A percentile compares a stretch with the other conserved stretches of the same genome.
These are phyloP conservation scores for Rhodinocichla rosea DNA, from an alignment of 2,113 vertebrate species.

Conservation along the genomic window DNA sequence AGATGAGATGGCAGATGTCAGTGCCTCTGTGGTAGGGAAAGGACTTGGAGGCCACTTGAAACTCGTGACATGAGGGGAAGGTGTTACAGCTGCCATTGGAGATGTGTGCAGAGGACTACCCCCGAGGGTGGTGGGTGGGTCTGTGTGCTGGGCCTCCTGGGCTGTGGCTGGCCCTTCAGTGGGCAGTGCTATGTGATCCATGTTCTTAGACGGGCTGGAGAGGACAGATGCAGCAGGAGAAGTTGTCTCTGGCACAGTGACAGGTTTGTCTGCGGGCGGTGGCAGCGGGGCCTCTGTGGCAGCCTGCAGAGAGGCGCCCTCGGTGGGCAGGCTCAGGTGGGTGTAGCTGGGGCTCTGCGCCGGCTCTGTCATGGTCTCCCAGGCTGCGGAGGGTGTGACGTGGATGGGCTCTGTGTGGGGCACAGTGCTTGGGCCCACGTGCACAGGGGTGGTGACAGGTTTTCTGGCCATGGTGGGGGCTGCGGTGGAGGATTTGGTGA, in stretches of 20 bases:
- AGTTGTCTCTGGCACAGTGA: slow-evolving; percentile 26
- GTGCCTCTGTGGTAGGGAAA: slow-evolving; percentile 40
- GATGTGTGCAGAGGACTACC: not conserved
- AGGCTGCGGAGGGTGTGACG: not conserved
- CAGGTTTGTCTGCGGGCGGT: slow-evolving; percentile 54
- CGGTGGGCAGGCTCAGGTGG: not conserved
- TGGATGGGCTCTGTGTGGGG: slow-evolving; percentile 48
- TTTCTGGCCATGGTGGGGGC: not conserved
- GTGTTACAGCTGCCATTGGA: slow-evolving; percentile 13
- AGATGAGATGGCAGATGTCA: slow-evolving; percentile 40
- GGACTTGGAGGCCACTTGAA: slow-evolving; percentile 45
- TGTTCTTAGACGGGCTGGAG: not conserved
- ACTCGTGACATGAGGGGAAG: not conserved
- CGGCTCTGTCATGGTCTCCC: not conserved
- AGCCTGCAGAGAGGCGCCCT: slow-evolving; percentile 28
- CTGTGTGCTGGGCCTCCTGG: not conserved
- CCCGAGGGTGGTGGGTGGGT: not conserved
- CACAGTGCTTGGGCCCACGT: not conserved
- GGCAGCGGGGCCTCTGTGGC: slow-evolving; percentile 21
- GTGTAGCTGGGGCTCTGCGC: not conserved
- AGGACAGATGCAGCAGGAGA: not conserved
- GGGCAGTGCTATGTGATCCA: not conserved
- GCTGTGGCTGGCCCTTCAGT: not conserved
- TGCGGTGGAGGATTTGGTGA: slow-evolving; percentile 28
- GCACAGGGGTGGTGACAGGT: not conserved